A percentile compares a stretch with the other conserved stretches of the same genome.
Conservation (phyloP, 2,797 vertebrate species). For the Premnoplex brunnescens region DNA sequence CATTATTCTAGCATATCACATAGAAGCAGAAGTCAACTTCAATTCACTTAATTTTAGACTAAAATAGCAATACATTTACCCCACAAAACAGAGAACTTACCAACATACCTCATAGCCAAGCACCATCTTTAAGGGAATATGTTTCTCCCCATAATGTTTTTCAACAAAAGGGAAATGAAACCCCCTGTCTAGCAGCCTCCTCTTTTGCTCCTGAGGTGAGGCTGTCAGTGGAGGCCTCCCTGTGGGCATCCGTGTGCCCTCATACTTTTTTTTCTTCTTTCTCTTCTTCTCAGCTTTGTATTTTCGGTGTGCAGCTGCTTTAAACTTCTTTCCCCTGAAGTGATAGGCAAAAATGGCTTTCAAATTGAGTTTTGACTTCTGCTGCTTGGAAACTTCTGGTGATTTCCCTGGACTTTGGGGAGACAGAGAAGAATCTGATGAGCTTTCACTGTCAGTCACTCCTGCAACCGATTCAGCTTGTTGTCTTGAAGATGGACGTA, state of each 20-base stretch:
- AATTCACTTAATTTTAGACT: not conserved
- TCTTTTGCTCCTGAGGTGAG: not conserved
- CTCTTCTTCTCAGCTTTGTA: not conserved
- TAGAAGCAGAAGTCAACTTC: not conserved
- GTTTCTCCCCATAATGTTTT: conserved; percentile 58
- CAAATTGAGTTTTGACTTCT: conserved; percentile 52
- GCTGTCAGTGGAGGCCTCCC: not conserved
- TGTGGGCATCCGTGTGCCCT: not conserved
- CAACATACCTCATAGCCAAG: conserved; percentile 75
- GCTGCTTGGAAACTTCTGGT: not conserved
- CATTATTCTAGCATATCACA: not conserved
- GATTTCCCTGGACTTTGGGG: not conserved
- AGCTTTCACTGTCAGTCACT: not conserved
- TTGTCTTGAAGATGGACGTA: not conserved
- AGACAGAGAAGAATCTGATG: conserved; percentile 55
- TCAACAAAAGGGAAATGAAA: conserved; percentile 77
- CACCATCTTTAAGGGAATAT: conserved; percentile 66
- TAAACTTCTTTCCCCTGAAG: conserved; percentile 45
- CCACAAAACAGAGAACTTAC: conserved; percentile 30
- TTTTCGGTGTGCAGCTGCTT: conserved; percentile 3
- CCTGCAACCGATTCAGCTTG: not conserved
- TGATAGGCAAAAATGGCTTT: conserved; percentile 72
- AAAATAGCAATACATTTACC: not conserved
- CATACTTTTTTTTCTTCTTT: not conserved
- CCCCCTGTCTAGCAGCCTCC: conserved; percentile 35